Conservation (phyloP, 1,140 invertebrate genomes). For the Cherax destructor region DNA sequence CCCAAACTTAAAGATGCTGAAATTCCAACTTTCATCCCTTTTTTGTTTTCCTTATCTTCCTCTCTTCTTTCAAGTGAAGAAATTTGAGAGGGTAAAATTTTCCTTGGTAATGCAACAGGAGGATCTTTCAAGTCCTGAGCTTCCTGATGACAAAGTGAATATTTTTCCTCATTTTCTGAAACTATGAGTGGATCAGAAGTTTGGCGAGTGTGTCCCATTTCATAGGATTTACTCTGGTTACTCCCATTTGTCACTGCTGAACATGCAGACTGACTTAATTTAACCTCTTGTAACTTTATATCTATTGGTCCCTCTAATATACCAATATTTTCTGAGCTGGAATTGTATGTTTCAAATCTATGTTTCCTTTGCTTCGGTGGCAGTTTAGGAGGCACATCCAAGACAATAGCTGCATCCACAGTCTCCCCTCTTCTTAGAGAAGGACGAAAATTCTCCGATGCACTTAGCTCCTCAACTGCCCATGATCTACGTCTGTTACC, state of each 20-base stretch:
- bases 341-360: constrained; percentile 40
- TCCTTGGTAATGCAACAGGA: constrained; percentile 51
- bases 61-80: background rate
- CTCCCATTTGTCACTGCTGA: background rate
- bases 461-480: constrained; percentile 74
- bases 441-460: constrained; percentile 29
- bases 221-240: background rate
- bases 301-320: constrained; percentile 60
- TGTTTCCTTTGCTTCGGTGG: constrained; percentile 71
- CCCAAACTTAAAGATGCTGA: background rate
- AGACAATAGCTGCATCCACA: constrained; percentile 57
- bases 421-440: constrained; percentile 50
- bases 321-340: constrained; percentile 39
- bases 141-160: constrained; percentile 2
- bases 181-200: constrained; percentile 30
- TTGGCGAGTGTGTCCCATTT: constrained; percentile 19
- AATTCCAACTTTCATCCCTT: background rate
- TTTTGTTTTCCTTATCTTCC: background rate
- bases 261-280: background rate
- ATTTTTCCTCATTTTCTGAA: constrained; percentile 14
- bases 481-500: constrained; percentile 74
- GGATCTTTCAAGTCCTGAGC: constrained; percentile 38
- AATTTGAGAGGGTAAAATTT: constrained; percentile 41
- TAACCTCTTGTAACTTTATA: constrained; percentile 45
- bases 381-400: constrained; percentile 71